phyloP scores from a whole-genome alignment of 2,797 vertebrate species.

The Champsocephalus esox region DNA sequence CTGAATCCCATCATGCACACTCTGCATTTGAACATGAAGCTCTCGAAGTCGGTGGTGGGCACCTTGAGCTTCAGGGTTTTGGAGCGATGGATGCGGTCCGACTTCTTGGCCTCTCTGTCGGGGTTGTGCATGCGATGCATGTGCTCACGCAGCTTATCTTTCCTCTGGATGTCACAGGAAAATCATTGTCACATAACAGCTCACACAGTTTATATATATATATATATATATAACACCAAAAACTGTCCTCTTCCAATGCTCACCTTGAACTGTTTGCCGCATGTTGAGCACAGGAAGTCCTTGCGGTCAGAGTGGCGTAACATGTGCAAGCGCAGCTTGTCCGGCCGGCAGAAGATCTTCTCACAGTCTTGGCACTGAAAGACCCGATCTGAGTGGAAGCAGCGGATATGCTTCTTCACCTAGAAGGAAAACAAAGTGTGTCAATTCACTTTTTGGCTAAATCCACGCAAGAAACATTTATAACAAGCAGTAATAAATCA shows the following conservation, averaged over 20 bases:
- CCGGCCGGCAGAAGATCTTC: constrained; percentile 96
- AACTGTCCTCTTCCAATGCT: neutral
- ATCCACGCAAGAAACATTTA: too few relatives aligned
- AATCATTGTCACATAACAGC: neutral
- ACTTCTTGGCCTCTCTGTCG: constrained; percentile 96
- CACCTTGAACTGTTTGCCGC: constrained; percentile 99
- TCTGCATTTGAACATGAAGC: constrained; percentile 98
- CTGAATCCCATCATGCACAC: constrained; percentile 99
- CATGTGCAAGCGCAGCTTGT: constrained; percentile 98
- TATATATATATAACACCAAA: too few relatives aligned
- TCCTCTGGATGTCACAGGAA: constrained; percentile 84
- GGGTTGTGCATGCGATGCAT: constrained; percentile 99
- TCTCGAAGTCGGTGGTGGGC: constrained; percentile 95
- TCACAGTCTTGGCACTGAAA: constrained; percentile 97
- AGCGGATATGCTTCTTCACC: constrained; percentile 98
- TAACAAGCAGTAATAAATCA: too few relatives aligned
- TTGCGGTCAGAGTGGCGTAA: constrained; percentile 97
- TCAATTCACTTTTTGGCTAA: neutral
- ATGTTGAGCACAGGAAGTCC: constrained; percentile 98
- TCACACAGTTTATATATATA: neutral
- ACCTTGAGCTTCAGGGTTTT: constrained; percentile 95
- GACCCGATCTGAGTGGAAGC: constrained; percentile 98
- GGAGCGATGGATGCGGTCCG: constrained; percentile 92
- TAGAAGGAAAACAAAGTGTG: constrained; percentile 59
- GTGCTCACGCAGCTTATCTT: constrained; percentile 97